Evolutionary conservation across 2,888 invertebrate species (phyloP), one percentile per base, ranked within the genome.

Genomic region (Caenorhabditis becei): DNA sequence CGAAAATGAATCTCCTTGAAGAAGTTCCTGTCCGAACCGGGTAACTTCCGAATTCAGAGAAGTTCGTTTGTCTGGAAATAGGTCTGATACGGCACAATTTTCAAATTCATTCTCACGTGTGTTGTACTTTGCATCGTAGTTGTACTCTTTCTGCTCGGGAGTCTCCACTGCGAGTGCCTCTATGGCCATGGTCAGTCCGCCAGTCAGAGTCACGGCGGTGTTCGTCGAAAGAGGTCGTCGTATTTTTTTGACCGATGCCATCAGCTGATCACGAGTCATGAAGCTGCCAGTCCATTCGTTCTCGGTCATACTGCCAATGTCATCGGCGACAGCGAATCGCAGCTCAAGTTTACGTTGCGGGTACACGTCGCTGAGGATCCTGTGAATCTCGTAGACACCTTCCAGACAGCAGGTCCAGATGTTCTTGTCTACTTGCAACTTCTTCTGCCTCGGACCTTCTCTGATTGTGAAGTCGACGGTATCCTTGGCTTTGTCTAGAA

Each of bases 321-420:
- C 35, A 51, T 77, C 80, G 4, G 80, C 53, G 2, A 81, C 35
- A 5, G 77, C 77, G 18, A 81, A 62, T 41, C 80, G 65, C 0
- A 81, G n/a, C 18, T 61, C 35, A 2, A 72, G 2, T 24, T 11
- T 23, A 53, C 62, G 59, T 4, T 20, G 20, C 23, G 0, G 97
- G 96, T 93, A 97, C 16, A 97, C 93, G 92, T 99, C 98, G 95
- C 96, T 97, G 0, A 97, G 96, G 87, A 99, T 96, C 26, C 98
- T 94, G 89, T 97, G 96, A 91, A 97, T 98, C 92, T 99, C 99
- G 77, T 97, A 94, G 0, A 96, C 95, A 1, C 96, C 95, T 93
- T 98, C 98, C 0, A 97, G 95, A 85, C 95, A 95, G 90, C 96
- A 96, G 0, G 97, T 97, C 98, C 98, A 99, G 67, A 98, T 92